Evolutionary conservation across 2,888 invertebrate genomes (phyloP).

Genomic region (Silvanus unidentatus): DNA sequence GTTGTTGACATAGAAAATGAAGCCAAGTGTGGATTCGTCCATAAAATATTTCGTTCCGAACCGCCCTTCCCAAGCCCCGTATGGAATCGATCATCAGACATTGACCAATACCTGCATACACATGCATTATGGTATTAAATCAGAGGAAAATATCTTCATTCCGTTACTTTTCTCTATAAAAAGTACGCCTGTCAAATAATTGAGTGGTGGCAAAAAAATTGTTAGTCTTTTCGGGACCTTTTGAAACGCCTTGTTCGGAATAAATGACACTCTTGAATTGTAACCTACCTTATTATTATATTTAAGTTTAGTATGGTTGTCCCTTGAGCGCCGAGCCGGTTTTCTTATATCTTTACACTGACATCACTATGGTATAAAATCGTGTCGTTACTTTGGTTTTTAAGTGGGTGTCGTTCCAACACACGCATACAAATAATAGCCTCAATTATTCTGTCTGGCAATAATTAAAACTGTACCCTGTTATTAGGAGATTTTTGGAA

Average conservation of each 20-base stretch:
- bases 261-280: conserved; percentile 36
- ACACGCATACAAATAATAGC: conserved; percentile 3
- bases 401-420: conserved; percentile 18
- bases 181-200: conserved; percentile 24
- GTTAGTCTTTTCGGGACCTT: conserved; percentile 31
- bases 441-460: background rate
- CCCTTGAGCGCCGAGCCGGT: conserved; percentile 20
- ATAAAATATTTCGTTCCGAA: conserved; percentile 27
- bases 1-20: conserved; percentile 10
- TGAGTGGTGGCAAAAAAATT: conserved; percentile 19
- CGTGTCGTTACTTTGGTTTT: conserved; percentile 19
- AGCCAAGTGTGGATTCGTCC: conserved; percentile 19
- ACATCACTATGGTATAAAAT: conserved; percentile 17
- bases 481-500: background rate
- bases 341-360: conserved; percentile 22
- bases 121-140: conserved; percentile 23
- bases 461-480: conserved; percentile 1
- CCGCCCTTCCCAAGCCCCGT: conserved; percentile 21
- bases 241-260: conserved; percentile 33
- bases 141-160: conserved; percentile 33
- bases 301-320: conserved; percentile 30
- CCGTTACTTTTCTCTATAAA: conserved; percentile 26
- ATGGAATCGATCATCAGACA: conserved; percentile 21
- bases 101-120: background rate
- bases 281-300: conserved; percentile 38